These are phyloP conservation scores for Oreochromis grahami DNA, from an alignment of 2,797 vertebrate genomes.

Conservation along the genomic window DNA sequence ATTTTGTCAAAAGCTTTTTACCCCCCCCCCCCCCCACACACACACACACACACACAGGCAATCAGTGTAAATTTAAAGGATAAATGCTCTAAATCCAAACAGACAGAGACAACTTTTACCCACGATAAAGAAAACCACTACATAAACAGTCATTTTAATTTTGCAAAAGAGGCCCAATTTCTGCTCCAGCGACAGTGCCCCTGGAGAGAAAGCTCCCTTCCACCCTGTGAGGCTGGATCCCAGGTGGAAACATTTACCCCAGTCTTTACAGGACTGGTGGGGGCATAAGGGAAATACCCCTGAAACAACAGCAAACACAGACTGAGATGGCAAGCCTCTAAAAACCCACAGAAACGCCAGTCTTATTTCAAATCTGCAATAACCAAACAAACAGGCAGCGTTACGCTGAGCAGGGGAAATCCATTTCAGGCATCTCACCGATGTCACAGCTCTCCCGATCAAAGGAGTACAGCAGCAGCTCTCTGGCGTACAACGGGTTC, in stretches of 20 bases:
- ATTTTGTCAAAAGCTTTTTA: too few relatives aligned
- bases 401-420: not conserved
- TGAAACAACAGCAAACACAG: slow-evolving; percentile 17
- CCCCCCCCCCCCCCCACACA: too few relatives aligned
- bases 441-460: slow-evolving; percentile 76
- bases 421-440: slow-evolving; percentile 66
- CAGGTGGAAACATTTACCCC: slow-evolving; percentile 58
- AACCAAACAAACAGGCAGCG: not conserved
- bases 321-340: not conserved
- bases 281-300: not conserved
- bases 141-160: not conserved
- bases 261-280: not conserved
- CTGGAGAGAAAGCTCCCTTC: not conserved
- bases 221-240: not conserved
- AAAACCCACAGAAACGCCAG: not conserved
- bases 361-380: not conserved
- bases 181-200: not conserved
- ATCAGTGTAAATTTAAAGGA: not conserved
- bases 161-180: not conserved
- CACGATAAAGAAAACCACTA: not conserved
- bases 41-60: too few relatives aligned
- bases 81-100: not conserved
- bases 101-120: not conserved
- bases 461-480: slow-evolving; percentile 81
- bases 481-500: slow-evolving; percentile 83